Base-by-base conservation (phyloP, 2,888 invertebrate genomes). In the Cephus runcator region DNA sequence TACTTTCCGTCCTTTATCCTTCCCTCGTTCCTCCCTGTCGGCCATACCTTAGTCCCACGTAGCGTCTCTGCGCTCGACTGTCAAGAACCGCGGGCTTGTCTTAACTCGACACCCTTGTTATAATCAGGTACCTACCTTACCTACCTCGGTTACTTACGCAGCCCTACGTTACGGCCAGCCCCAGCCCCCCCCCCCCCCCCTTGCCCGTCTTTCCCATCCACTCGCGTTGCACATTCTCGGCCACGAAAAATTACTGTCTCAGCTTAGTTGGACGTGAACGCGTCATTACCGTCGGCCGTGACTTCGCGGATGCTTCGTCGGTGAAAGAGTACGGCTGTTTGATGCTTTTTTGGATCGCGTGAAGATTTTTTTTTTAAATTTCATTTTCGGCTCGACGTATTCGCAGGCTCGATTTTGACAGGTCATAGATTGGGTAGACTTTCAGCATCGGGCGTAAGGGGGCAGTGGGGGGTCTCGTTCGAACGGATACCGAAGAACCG, bases 241-340 rank as follows among this genome's bases (percentile, higher is more conserved):
- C 40, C 40, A 23, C 40, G 40, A 56, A 56, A 56, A 56, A 56
- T 56, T 56, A 56, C 40, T 23, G 40, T 56, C 23, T 56, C 40
- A 56, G 23, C 40, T 56, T 56, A 56, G 40, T 56, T 23, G 40
- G 40, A 56, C 40, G 40, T 23, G 40, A 56, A 56, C 40, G 40
- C 31, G 23, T 71, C 31, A 2, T 34, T 71, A 31, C 0, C 71
- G 71, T 71, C 31, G 30, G 34, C 31, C 23, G 30, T 15, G 71
- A 35, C 69, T 23, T 79, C 73, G 36, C 40, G 69, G 77, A 79
- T 76, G 74, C 34, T 75, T 80, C 75, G 73, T 76, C 68, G 74
- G 4, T 12, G 31, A 33, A 71, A 56, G 9, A 23, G 23, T 23
- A 56, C 6, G 40, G 1, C 6, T 3, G 35, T 56, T 56, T 9